Percentiles rank a stretch among this genome's conserved stretches.
Evolutionary conservation across 2,888 invertebrate species (phyloP).

Genomic region (Helicoverpa assulta): DNA sequence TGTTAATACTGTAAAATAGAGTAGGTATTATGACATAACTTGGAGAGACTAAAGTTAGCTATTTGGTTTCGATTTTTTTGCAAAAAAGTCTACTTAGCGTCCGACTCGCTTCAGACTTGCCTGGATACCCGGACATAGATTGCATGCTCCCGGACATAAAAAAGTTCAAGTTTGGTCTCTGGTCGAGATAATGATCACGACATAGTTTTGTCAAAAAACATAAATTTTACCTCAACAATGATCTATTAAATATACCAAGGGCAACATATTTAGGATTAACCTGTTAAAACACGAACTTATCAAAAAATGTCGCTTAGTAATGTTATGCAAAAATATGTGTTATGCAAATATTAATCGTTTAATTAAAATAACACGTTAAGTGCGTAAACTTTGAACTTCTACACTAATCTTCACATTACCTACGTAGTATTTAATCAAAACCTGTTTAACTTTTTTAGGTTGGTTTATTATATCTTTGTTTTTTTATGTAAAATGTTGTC

Average conservation of each 20-base stretch:
- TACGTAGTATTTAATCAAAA: not conserved
- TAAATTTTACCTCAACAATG: not conserved
- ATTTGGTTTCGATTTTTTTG: too few species aligned
- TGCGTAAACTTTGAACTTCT: conserved; percentile 31
- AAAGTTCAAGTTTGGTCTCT: not conserved
- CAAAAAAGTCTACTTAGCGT: too few species aligned
- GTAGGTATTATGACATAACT: too few species aligned
- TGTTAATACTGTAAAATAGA: too few species aligned
- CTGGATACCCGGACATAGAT: too few species aligned
- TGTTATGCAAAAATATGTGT: conserved; percentile 11
- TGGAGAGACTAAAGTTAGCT: too few species aligned
- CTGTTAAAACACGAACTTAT: too few species aligned
- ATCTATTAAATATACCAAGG: not conserved
- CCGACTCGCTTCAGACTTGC: too few species aligned
- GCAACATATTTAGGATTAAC: not conserved
- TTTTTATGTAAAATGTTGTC: too few species aligned
- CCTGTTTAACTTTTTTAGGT: not conserved
- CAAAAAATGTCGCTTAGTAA: not conserved
- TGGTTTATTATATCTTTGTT: not conserved
- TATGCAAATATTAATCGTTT: not conserved
- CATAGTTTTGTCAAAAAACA: not conserved
- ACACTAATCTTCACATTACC: conserved; percentile 27
- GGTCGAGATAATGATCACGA: not conserved
- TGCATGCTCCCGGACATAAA: too few species aligned
- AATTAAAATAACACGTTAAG: not conserved